Percentiles rank a stretch among this genome's conserved stretches.
Conservation (phyloP, 2,888 invertebrate species). For the Eupelmus urozonus region DNA sequence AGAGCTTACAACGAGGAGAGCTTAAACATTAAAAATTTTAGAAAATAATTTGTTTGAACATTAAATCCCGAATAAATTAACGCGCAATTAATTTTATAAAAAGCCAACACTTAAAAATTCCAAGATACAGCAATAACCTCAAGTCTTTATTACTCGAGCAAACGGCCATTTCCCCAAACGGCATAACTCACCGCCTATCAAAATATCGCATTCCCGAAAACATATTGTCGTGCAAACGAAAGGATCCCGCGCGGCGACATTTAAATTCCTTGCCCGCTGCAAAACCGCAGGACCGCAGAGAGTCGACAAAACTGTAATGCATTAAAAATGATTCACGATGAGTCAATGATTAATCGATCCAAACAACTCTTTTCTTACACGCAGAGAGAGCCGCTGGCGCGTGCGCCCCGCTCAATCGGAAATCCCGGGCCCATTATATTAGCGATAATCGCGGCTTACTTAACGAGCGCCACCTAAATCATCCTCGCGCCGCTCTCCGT, state of each 20-base stretch:
- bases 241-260: neutral
- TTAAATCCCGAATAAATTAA: no score
- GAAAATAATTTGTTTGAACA: no score
- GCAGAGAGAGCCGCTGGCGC: no score
- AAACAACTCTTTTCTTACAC: neutral
- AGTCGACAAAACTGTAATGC: neutral
- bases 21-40: no score
- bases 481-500: neutral
- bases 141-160: no score
- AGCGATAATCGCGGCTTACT: conserved; percentile 36
- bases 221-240: neutral
- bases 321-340: conserved; percentile 29
- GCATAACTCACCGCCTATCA: neutral
- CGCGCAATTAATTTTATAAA: no score
- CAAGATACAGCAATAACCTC: no score
- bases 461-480: conserved; percentile 51
- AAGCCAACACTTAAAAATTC: no score
- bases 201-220: no score
- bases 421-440: conserved; percentile 28
- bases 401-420: conserved; percentile 20
- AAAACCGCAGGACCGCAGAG: neutral
- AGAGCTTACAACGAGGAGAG: no score
- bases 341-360: conserved; percentile 15
- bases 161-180: neutral
- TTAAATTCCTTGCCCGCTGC: neutral